Base-by-base conservation (phyloP, 2,888 invertebrate species). In the Agonum fuliginosum region DNA sequence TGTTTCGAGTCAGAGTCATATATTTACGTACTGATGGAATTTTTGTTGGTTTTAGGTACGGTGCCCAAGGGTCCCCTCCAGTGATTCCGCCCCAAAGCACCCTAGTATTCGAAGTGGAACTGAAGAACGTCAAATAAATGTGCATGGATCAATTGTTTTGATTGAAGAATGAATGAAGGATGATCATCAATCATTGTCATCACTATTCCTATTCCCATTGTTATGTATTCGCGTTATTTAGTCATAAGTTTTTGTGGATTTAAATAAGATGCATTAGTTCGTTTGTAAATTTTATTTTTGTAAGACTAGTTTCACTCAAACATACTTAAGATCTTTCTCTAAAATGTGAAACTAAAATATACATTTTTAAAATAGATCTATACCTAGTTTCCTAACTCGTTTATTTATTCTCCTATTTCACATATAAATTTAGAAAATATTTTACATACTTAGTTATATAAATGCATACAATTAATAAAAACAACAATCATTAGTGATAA, bases 21-120 rank as follows among this genome's bases (percentile, higher is more conserved):
- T 46, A 46, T n/a, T 6, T 4, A 34, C 4, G 34, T 8, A 34
- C 34, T 34, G 4, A 51, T 51, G 0, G 14, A 3, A 69, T 81
- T 80, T 81, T 81, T 82, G n/a, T n/a, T 72, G 79, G 79, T 86
- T 88, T 46, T 87, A 93, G 93, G 78, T 93, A 94, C 83, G 94
- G 94, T 74, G 88, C 89, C 20, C 93, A 93, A 86, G 95, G 96
- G 43, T 92, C 92, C 0, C 94, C 94, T 0, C 95, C 95, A 83
- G 92, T 91, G 0, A 97, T 98, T 86, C 97, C 97, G 78, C 92
- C 95, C 46, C 96, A 97, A 86, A 92, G 95, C 58, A 94, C 94
- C 8, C 89, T 98, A 81, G 90, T 95, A 8, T 98, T 97, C 86
- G 97, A 97, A 82, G 94, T 98, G 46, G 97, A 97, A 88, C 88